These are phyloP conservation scores for Chamaea fasciata DNA, from an alignment of 2,113 vertebrate species.

Conservation along the genomic window DNA sequence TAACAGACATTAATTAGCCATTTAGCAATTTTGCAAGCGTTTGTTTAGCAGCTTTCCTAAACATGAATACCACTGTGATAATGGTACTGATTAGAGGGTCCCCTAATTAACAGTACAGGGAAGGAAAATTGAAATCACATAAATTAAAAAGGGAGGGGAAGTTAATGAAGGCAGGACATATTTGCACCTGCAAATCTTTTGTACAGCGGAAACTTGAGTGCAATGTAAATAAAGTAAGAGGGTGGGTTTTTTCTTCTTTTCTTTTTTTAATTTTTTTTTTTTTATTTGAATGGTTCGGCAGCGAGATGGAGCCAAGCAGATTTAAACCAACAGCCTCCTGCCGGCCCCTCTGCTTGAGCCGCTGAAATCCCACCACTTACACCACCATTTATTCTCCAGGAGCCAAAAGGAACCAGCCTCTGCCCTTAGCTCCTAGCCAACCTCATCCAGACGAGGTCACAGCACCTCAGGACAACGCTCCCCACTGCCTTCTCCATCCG, in stretches of 20 bases:
- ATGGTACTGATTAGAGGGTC: constrained; percentile 90
- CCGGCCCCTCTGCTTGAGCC: not conserved
- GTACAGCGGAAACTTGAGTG: constrained; percentile 76
- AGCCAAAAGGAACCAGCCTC: not conserved
- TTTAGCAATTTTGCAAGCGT: constrained; percentile 91
- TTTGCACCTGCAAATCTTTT: constrained; percentile 87
- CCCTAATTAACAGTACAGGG: constrained; percentile 89
- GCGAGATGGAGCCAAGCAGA: constrained; percentile 32
- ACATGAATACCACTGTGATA: constrained; percentile 88
- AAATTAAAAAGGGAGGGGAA: constrained; percentile 85
- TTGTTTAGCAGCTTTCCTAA: constrained; percentile 93
- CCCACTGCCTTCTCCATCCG: not conserved
- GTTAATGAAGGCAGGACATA: constrained; percentile 82
- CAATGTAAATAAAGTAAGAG: constrained; percentile 78
- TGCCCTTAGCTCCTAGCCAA: not conserved
- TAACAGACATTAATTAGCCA: constrained; percentile 97
- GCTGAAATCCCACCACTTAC: not conserved
- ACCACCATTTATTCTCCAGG: not conserved
- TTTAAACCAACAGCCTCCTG: constrained; percentile 30
- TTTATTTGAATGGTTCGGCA: not conserved
- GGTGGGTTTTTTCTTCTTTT: constrained; percentile 6
- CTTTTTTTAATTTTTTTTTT: not conserved
- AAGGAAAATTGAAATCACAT: constrained; percentile 86
- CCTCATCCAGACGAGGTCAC: not conserved
- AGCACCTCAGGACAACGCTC: not conserved